These are phyloP conservation scores for Rhynchophorus ferrugineus DNA, from an alignment of 1,140 invertebrate genomes.

Conservation along the genomic window DNA sequence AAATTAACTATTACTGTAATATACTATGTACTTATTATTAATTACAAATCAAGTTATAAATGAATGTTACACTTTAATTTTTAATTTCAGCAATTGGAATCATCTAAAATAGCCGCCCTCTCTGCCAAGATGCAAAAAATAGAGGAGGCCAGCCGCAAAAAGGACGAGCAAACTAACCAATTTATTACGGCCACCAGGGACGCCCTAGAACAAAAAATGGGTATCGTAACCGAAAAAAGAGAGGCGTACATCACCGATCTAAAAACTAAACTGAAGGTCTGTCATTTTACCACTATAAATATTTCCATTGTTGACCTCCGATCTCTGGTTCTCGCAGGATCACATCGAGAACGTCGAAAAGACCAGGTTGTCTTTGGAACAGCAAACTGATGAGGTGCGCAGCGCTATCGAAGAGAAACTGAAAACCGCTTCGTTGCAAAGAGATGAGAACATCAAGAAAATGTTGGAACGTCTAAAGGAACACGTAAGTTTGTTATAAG, in stretches of 20 bases:
- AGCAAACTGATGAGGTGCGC: constrained; percentile 75
- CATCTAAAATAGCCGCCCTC: constrained; percentile 72
- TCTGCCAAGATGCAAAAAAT: constrained; percentile 76
- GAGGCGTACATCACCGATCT: constrained; percentile 81
- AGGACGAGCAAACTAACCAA: constrained; percentile 73
- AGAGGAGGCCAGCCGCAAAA: constrained; percentile 83
- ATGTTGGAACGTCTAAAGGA: constrained; percentile 82
- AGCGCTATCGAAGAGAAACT: constrained; percentile 78
- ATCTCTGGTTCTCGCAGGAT: constrained; percentile 39
- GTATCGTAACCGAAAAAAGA: constrained; percentile 75
- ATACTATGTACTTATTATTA: too few species aligned
- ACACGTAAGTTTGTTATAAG: constrained; percentile 59
- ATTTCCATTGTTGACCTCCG: not conserved
- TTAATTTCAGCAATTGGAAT: constrained; percentile 72
- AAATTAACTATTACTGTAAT: too few species aligned
- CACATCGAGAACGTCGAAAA: constrained; percentile 77
- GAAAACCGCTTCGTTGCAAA: constrained; percentile 70
- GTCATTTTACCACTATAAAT: not conserved
- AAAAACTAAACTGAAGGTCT: constrained; percentile 77
- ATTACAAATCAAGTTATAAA: too few species aligned
- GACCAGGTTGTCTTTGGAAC: constrained; percentile 69
- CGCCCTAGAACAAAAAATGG: constrained; percentile 84
- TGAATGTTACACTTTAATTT: too few species aligned
- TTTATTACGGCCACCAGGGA: constrained; percentile 80
- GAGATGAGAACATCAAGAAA: constrained; percentile 80